These are phyloP conservation scores for Morus bassanus DNA, from an alignment of 2,797 vertebrate species.

Conservation along the genomic window DNA sequence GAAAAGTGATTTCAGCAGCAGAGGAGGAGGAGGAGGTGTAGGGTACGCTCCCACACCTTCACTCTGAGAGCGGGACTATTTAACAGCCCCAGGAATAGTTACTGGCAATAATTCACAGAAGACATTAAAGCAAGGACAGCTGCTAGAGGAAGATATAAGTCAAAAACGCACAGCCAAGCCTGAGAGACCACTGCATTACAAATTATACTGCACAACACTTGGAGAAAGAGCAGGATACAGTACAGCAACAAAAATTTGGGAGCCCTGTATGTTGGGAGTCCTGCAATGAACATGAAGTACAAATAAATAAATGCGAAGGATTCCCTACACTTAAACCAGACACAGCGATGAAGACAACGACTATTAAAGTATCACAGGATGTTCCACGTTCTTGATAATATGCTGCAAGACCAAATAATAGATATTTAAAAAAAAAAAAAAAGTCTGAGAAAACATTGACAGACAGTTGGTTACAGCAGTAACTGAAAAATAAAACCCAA, in stretches of 20 bases:
- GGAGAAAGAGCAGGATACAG: not conserved
- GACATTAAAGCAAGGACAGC: not conserved
- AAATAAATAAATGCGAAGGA: not conserved
- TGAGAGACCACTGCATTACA: not conserved
- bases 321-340: not conserved
- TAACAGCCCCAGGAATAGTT: not conserved
- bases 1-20: not conserved
- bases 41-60: not conserved
- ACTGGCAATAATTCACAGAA: not conserved
- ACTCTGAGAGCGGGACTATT: not conserved
- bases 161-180: not conserved
- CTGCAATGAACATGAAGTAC: not conserved
- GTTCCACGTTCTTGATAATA: not conserved
- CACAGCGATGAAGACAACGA: accelerated
- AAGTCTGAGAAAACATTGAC: not conserved
- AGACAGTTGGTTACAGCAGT: not conserved
- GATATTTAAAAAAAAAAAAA: not conserved
- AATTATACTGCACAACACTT: not conserved
- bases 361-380: not conserved
- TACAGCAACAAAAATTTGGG: not conserved
- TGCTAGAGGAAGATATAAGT: not conserved
- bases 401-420: not conserved
- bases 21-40: not conserved
- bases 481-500: not conserved
- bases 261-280: not conserved